Evolutionary conservation across 2,888 invertebrate genomes (phyloP).

Genomic region (Coelogynopora nodosa): DNA sequence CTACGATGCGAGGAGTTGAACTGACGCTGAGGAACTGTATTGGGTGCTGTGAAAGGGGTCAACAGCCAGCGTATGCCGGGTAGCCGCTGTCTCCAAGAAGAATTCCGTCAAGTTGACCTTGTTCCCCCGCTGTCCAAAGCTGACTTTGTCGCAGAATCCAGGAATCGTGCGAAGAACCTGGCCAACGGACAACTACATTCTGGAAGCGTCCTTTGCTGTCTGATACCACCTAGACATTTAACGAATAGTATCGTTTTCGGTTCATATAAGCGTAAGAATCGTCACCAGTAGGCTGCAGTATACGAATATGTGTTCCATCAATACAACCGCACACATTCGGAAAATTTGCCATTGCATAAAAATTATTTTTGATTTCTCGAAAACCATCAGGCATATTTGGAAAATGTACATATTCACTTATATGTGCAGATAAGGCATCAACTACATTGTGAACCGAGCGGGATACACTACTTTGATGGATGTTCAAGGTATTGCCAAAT

Average conservation of each 20-base stretch:
- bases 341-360: not conserved
- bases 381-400: not conserved
- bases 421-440: too few species aligned
- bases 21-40: conserved; percentile 26
- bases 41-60: conserved; percentile 44
- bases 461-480: not conserved
- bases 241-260: not conserved
- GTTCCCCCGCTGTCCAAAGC: conserved; percentile 45
- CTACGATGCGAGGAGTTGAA: conserved; percentile 40
- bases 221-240: not conserved
- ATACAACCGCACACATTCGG: not conserved
- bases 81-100: conserved; percentile 47
- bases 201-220: not conserved
- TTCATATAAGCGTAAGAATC: not conserved
- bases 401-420: not conserved
- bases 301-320: not conserved
- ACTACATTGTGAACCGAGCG: not conserved
- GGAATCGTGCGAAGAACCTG: conserved; percentile 8
- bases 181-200: not conserved
- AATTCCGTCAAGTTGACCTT: conserved; percentile 43
- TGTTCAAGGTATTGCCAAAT: not conserved
- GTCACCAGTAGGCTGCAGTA: not conserved
- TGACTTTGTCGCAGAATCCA: conserved; percentile 27
- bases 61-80: conserved; percentile 44
- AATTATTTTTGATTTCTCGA: not conserved